Evolutionary conservation across 2,888 invertebrate species (phyloP), one percentile per base, ranked within the genome.

Genomic region (Tipula confusa): DNA sequence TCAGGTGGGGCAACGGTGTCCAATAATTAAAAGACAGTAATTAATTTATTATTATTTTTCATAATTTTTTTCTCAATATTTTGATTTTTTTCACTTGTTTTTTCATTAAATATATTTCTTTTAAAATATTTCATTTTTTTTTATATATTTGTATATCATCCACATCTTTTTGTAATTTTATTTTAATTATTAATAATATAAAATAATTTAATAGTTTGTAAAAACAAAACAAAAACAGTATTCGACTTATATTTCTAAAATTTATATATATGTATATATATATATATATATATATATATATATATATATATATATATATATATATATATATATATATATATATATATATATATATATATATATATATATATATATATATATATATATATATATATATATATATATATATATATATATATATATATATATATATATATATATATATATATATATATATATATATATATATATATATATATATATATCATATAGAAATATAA

Each of bases 21-120:
- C n/a, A 43, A 43, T 64, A 64, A 64, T 24, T 64, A 64, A 64
- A 64, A 64, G 7, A 64, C 64, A 18, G 9, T 24, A 64, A 64
- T 64, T 64, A 64, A 64, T 64, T 64, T 64, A 64, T 64, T 64
- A 64, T 64, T 64, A 64, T 64, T 64, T 64, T 64, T 64, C 64
- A 64, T 64, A 64, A 64, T 64, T 64, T 64, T 64, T 64, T 64
- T 64, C 24, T 64, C 64, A 64, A 64, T 64, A 64, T 64, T 64
- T 64, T 64, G 64, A 64, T 64, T 64, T 43, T 43, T 64, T 64
- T 64, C 64, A 64, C 64, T 64, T 64, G 64, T 64, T 11, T 64
- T 24, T 64, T 64, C 11, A 9, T 64, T 64, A 64, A 64, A 64
- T 64, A 64, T 64, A 64, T 64, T 64, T 64, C 64, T 64, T 64